Evolutionary conservation across 2,888 invertebrate genomes (phyloP), one percentile per base, ranked within the genome.

Genomic region (Pristionchus arcanus): DNA sequence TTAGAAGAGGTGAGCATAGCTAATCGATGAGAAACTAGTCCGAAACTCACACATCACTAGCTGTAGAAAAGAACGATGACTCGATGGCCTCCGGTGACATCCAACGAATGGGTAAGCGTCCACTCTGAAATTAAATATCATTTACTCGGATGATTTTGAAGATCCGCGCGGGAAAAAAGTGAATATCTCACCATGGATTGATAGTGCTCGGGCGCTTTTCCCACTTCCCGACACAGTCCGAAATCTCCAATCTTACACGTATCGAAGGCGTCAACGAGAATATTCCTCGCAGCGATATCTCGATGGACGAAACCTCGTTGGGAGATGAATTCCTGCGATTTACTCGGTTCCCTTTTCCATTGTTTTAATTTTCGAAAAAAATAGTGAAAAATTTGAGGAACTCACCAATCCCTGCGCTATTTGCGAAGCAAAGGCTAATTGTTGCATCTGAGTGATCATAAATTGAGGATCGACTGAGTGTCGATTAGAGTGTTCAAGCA

Each of bases 361-460:
- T 63, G 21, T 25, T n/a, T 63, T 63, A 21, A n/a, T n/a, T 49
- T 49, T 49, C 42, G 42, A 49, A 9, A 3, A 49, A 49, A 49
- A 7, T 49, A 7, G 42, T 9, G 11, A 28, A 15, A 19, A 68
- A 28, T 31, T 19, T 28, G 4, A 74, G 13, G 21, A 77, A 49
- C 77, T 77, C n/a, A 77, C 77, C n/a, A 77, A 77, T 42, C 77
- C 77, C 5, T 77, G 77, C 1, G 77, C 77, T 13, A 77, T 49
- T 25, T 77, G 77, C 11, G 37, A 19, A 4, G 77, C 77, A 34
- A 77, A 77, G 15, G 42, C n/a, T 13, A 77, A 77, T n/a, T 77
- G 77, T 42, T 77, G 77, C 25, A 42, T 19, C 34, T 77, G 77
- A n/a, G 77, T 77, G 77, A 77, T 77, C 77, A 77, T 77, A n/a